Base-by-base conservation (phyloP, 2,888 invertebrate species). In the Clusia tigrina region DNA sequence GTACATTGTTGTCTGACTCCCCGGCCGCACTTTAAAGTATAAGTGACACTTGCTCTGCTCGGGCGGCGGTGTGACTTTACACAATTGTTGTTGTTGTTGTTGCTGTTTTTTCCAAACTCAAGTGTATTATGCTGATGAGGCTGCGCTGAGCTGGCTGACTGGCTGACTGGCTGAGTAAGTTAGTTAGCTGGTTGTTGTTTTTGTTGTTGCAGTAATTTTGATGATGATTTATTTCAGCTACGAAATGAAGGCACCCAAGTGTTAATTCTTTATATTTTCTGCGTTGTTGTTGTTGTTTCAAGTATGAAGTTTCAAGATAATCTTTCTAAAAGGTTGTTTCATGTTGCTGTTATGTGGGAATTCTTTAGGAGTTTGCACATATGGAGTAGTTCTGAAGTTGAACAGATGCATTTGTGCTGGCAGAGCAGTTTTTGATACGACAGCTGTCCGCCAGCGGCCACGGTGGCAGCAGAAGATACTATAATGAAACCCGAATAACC, bases 251-350 rank as follows among this genome's bases (percentile, higher is more conserved):
- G 48, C 48, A 48, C 48, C 22, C 48, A 48, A 20, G 48, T 48
- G 48, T 48, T 18, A 48, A 48, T 6, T 20, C 22, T 48, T 48
- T 20, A 18, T 23, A 26, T 25, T 20, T 18, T 59, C 23, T 18
- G 46, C 24, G 6, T 54, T 23, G 1, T 26, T 54, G 42, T 42
- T 54, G 55, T 23, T 54, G n/a, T 60, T 46, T 24, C 24, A 53
- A 22, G 48, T 48, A 48, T 48, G 22, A 18, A 20, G 22, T 48
- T 20, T 48, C 20, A 48, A 20, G 48, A 48, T 48, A 18, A 20
- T 20, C 53, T 26, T 70, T 69, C 48, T 63, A 46, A 46, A 26
- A 32, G n/a, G n/a, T n/a, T n/a, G n/a, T 60, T 63, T 58, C 25
- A 17, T 32, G 10, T 37, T 25, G 57, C 60, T 54, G 61, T 55